phyloP scores from a whole-genome alignment of 2,797 vertebrate species.

The Hybognathus amarus region DNA sequence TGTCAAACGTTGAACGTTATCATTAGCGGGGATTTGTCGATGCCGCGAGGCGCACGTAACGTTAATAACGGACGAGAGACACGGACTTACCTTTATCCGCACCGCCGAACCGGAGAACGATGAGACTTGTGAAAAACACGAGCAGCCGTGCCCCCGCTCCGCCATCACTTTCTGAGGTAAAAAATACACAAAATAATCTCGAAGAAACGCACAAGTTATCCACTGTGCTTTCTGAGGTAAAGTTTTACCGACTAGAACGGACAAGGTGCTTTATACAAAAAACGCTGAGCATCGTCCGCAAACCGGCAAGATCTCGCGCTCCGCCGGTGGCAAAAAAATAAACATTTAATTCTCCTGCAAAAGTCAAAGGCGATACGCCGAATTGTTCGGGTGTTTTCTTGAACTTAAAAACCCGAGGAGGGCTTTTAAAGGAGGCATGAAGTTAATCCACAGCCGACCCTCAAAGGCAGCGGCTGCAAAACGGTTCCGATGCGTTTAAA shows the following conservation, averaged over 20 bases:
- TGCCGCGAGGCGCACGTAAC: background rate
- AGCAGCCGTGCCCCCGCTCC: conserved; percentile 54
- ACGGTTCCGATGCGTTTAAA: background rate
- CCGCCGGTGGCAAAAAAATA: conserved; percentile 39
- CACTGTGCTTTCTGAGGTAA: conserved; percentile 21
- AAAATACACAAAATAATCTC: conserved; percentile 31
- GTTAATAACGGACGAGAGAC: background rate
- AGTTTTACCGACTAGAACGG: conserved; percentile 16
- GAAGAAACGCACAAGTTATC: conserved; percentile 36
- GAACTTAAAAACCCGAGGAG: conserved; percentile 51
- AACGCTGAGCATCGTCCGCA: conserved; percentile 21
- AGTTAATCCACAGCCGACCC: conserved; percentile 49
- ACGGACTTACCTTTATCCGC: conserved; percentile 55
- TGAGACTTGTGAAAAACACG: conserved; percentile 45
- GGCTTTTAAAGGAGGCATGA: conserved; percentile 36
- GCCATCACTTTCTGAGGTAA: conserved; percentile 61
- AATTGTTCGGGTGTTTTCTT: conserved; percentile 43
- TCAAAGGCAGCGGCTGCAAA: conserved; percentile 4
- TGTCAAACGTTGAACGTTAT: background rate
- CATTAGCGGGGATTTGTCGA: background rate
- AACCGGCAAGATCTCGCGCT: conserved; percentile 43
- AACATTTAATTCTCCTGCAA: conserved; percentile 49
- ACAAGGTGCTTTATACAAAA: conserved; percentile 19
- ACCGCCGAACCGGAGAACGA: conserved; percentile 26
- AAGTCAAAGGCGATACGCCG: conserved; percentile 20